Evolutionary conservation across 2,797 vertebrate species (phyloP).

Genomic region (Propithecus perrieri): DNA sequence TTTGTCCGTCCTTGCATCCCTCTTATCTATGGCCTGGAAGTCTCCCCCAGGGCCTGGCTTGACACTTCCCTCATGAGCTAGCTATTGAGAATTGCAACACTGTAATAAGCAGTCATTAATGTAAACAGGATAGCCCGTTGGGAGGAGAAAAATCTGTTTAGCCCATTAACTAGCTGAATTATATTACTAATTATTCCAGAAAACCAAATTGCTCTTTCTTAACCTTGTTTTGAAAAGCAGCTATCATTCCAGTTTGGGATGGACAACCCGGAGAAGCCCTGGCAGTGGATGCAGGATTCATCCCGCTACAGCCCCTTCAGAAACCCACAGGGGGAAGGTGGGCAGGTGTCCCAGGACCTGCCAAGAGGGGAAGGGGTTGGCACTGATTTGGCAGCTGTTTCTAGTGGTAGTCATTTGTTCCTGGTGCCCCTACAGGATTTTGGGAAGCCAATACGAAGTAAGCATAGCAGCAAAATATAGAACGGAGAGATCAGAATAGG

Average conservation of each 20-base stretch:
- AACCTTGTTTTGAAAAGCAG: not conserved
- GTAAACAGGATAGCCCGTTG: not conserved
- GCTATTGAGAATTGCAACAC: not conserved
- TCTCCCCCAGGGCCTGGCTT: not conserved
- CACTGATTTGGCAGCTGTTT: not conserved
- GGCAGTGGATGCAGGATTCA: not conserved
- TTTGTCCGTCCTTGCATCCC: not conserved
- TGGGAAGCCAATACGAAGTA: not conserved
- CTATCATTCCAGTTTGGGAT: not conserved
- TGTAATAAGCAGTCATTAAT: not conserved
- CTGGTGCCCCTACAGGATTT: not conserved
- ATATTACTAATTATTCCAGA: not conserved
- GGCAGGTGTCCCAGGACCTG: not conserved
- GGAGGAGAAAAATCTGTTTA: not conserved
- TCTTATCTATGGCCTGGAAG: not conserved
- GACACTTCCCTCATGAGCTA: not conserved
- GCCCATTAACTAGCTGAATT: not conserved
- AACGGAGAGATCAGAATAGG: not conserved
- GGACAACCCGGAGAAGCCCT: no score
- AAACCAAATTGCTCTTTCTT: not conserved
- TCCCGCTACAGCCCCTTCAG: no score
- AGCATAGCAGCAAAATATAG: not conserved
- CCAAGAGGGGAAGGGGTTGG: not conserved
- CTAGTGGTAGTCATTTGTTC: not conserved
- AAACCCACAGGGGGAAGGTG: rapidly evolving